phyloP scores from a whole-genome alignment of 1,140 invertebrate species.

The Nebria ingens region DNA sequence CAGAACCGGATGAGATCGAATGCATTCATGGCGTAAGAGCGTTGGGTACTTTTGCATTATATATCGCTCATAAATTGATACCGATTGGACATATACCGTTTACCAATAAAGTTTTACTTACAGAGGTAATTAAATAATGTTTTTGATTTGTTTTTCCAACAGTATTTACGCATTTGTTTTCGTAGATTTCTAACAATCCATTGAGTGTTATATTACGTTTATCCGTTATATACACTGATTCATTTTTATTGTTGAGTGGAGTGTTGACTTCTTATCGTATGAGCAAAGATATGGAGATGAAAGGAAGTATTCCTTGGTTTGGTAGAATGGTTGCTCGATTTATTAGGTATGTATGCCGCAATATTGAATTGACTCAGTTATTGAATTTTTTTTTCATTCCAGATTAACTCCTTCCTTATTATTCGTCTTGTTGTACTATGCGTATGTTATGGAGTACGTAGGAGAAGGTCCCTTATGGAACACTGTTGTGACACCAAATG shows the following conservation, averaged over 20 bases:
- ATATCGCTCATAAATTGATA: conserved; percentile 51
- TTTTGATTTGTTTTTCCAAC: not conserved
- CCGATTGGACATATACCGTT: conserved; percentile 46
- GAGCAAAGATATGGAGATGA: conserved; percentile 38
- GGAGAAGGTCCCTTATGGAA: conserved; percentile 61
- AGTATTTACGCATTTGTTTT: conserved; percentile 8
- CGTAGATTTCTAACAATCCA: conserved; percentile 45
- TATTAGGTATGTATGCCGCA: conserved; percentile 39
- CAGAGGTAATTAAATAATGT: conserved; percentile 37
- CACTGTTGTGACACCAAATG: conserved; percentile 45
- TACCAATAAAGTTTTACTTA: conserved; percentile 47
- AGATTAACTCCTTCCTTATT: conserved; percentile 54
- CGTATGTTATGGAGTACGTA: conserved; percentile 55
- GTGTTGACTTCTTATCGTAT: conserved; percentile 50
- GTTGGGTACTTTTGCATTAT: conserved; percentile 44
- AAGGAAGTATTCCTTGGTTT: conserved; percentile 43
- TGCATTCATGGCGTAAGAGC: conserved; percentile 52
- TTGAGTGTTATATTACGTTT: conserved; percentile 45
- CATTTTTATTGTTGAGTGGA: conserved; percentile 52
- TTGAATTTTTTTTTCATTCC: too few relatives aligned
- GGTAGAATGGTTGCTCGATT: conserved; percentile 47
- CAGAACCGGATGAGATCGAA: conserved; percentile 39
- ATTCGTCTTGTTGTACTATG: conserved; percentile 55
- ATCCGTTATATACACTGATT: conserved; percentile 52
- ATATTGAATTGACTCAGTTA: too few relatives aligned